These are phyloP conservation scores for Phalacrocorax brasilianus DNA, from an alignment of 2,113 vertebrate species.

Conservation along the genomic window DNA sequence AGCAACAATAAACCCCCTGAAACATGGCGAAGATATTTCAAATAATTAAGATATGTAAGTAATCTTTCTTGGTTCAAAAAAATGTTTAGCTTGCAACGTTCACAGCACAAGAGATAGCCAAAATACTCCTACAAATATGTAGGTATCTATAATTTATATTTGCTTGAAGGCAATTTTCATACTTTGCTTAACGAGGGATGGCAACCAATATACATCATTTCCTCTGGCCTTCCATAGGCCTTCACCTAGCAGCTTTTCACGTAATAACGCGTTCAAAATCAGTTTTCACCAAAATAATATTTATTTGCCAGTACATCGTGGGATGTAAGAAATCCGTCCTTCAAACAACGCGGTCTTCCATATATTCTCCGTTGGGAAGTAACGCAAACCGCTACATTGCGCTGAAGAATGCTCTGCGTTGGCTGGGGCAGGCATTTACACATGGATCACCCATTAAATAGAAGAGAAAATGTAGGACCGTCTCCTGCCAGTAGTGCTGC, in stretches of 20 bases:
- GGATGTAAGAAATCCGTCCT: conserved; percentile 1
- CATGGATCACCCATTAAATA: not conserved
- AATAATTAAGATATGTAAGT: not conserved
- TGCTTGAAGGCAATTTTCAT: conserved; percentile 50
- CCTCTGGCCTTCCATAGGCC: not conserved
- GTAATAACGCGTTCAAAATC: conserved; percentile 22
- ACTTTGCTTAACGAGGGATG: not conserved
- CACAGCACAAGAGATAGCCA: not conserved
- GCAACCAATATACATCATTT: conserved; percentile 18
- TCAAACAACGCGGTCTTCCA: not conserved
- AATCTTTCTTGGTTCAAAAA: not conserved
- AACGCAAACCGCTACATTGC: conserved; percentile 24
- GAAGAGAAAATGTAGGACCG: conserved; percentile 8
- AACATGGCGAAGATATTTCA: not conserved
- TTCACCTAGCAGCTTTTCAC: not conserved
- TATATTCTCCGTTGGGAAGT: not conserved
- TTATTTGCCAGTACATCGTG: conserved; percentile 13
- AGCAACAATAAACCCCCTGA: conserved; percentile 7
- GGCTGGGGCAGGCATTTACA: not conserved
- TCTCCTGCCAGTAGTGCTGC: conserved; percentile 19
- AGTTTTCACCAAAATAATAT: conserved; percentile 3
- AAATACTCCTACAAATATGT: conserved; percentile 17
- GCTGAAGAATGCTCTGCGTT: not conserved
- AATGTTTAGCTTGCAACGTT: not conserved
- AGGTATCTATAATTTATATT: conserved; percentile 39